phyloP scores from a whole-genome alignment of 64 coral and sea anemone genomes.

The Montipora sp. region DNA sequence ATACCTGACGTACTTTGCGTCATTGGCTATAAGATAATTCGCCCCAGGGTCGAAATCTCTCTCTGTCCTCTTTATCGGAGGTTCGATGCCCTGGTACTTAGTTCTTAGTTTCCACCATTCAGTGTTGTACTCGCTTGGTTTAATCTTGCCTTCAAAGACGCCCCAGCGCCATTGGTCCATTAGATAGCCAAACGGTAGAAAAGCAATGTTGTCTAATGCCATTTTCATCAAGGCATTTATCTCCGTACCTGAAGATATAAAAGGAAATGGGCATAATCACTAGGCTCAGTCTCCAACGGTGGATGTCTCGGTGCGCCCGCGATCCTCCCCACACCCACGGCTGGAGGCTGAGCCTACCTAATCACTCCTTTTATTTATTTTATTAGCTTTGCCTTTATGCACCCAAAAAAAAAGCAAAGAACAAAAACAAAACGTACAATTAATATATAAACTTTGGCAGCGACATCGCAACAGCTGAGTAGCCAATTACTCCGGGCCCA shows the following conservation, averaged over 20 bases:
- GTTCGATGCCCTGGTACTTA: constrained; percentile 83
- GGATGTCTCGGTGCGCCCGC: too few species aligned
- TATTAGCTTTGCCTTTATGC: too few species aligned
- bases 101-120: constrained; percentile 78
- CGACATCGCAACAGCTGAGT: too few species aligned
- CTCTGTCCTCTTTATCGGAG: constrained; percentile 53
- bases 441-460: too few species aligned
- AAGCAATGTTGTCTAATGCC: constrained; percentile 47
- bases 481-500: too few species aligned
- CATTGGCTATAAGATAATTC: constrained; percentile 72
- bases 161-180: constrained; percentile 84
- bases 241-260: constrained; percentile 32
- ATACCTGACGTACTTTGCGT: constrained; percentile 75
- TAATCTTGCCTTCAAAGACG: constrained; percentile 75
- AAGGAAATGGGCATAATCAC: neutral
- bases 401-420: too few species aligned
- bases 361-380: too few species aligned
- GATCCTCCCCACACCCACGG: too few species aligned
- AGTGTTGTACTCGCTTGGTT: constrained; percentile 41
- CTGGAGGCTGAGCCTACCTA: too few species aligned
- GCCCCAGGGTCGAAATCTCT: constrained; percentile 78
- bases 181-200: constrained; percentile 80
- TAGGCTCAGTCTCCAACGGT: too few species aligned
- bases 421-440: too few species aligned
- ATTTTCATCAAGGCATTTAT: constrained; percentile 82